These are phyloP conservation scores for Pachymerium ferrugineum DNA, from an alignment of 2,888 invertebrate species.

Conservation along the genomic window DNA sequence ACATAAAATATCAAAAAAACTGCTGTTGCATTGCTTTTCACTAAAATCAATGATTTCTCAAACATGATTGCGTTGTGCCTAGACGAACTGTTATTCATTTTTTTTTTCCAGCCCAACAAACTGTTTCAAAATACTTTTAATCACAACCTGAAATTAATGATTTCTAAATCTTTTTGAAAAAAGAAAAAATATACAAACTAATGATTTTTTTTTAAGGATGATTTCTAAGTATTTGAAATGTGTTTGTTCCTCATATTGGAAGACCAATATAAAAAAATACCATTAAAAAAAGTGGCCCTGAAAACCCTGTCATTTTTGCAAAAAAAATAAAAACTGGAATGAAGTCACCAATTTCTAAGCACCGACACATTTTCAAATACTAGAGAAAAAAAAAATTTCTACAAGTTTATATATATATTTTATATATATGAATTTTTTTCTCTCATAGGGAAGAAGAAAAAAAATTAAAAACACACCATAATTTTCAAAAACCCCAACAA, in stretches of 20 bases:
- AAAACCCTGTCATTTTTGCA: not conserved
- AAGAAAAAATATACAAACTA: not conserved
- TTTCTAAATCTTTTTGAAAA: too few relatives aligned
- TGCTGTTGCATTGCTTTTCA: not conserved
- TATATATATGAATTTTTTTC: not conserved
- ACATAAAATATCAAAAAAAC: not conserved
- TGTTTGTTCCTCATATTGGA: not conserved
- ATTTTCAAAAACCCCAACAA: too few relatives aligned
- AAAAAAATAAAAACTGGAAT: not conserved
- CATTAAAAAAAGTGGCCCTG: too few relatives aligned
- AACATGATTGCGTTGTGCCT: not conserved
- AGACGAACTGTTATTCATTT: not conserved
- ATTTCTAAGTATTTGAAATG: slow-evolving; percentile 13
- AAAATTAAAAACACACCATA: not conserved
- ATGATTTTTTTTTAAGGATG: not conserved
- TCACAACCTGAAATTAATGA: not conserved
- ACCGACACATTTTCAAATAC: slow-evolving; percentile 8
- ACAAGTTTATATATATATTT: not conserved
- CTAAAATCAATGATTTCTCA: too few relatives aligned
- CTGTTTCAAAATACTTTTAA: too few relatives aligned
- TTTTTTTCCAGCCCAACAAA: not conserved
- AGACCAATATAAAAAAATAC: slow-evolving; percentile 1
- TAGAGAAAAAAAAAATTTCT: not conserved
- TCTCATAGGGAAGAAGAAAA: not conserved
- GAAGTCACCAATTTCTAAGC: not conserved